These are phyloP conservation scores for Ia io DNA, from an alignment of 2,113 vertebrate species.

Conservation along the genomic window DNA sequence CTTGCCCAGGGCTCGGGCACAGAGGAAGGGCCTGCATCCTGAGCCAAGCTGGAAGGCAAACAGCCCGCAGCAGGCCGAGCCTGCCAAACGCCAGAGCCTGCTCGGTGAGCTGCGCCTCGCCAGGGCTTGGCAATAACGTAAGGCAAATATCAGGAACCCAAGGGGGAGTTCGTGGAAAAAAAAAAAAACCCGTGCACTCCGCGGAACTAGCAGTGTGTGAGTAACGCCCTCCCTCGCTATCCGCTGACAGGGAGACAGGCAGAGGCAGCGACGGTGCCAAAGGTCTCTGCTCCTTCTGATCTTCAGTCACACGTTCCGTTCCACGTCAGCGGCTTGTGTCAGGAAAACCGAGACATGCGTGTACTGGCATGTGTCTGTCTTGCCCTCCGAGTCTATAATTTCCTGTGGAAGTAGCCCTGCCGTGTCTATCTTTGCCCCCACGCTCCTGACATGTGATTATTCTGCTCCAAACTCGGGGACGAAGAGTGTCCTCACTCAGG, in stretches of 20 bases:
- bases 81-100: constrained; percentile 73
- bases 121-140: constrained; percentile 71
- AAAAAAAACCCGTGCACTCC: not conserved
- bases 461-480: not conserved
- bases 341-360: not conserved
- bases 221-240: constrained; percentile 56
- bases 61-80: constrained; percentile 63
- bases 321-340: not conserved
- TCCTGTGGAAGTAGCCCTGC: not conserved
- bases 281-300: not conserved
- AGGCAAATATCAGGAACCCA: constrained; percentile 81
- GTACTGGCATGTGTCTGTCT: not conserved
- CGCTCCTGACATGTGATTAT: not conserved
- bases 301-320: constrained; percentile 28
- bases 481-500: not conserved
- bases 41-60: constrained; percentile 60
- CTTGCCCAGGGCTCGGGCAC: not conserved
- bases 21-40: constrained; percentile 27
- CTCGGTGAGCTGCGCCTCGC: constrained; percentile 67
- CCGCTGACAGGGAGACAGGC: constrained; percentile 11
- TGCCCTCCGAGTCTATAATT: not conserved
- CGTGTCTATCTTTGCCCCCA: not conserved
- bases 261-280: not conserved
- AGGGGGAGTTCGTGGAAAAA: constrained; percentile 68
- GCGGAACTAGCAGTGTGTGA: constrained; percentile 60